A percentile compares a stretch with the other conserved stretches of the same genome.
These are phyloP conservation scores for Tetanocera ferruginea DNA, from an alignment of 2,888 invertebrate genomes.

Conservation along the genomic window DNA sequence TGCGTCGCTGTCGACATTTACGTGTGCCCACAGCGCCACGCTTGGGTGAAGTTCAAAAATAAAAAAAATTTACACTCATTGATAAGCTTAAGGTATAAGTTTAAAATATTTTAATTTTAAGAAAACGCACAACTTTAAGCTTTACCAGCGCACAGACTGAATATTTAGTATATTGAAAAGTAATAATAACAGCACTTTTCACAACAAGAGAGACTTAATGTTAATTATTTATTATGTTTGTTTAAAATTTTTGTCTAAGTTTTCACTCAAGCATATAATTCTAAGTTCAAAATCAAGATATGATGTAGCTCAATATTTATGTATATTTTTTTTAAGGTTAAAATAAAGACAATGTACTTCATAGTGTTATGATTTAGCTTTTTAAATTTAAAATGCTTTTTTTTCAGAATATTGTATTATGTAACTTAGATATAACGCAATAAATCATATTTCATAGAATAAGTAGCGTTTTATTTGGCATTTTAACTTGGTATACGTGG, in stretches of 20 bases:
- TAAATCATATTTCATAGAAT: no score
- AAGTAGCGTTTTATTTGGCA: no score
- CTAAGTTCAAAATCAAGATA: neutral
- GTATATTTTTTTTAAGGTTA: conserved; percentile 35
- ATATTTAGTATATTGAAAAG: conserved; percentile 18
- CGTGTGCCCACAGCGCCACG: conserved; percentile 69
- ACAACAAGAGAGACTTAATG: conserved; percentile 22
- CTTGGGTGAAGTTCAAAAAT: conserved; percentile 59
- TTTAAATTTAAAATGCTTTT: neutral
- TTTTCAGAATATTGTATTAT: neutral
- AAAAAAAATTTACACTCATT: neutral
- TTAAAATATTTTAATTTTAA: conserved; percentile 29
- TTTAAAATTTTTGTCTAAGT: neutral
- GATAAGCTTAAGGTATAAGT: neutral
- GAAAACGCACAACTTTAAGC: conserved; percentile 35
- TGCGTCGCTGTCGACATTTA: conserved; percentile 83
- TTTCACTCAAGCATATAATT: neutral
- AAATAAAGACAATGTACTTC: conserved; percentile 60
- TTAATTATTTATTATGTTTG: neutral
- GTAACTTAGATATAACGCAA: no score
- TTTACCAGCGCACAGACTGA: conserved; percentile 32
- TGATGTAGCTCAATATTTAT: neutral
- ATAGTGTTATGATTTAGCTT: conserved; percentile 47
- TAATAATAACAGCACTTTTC: neutral
- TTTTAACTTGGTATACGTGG: no score